Evolutionary conservation across 1,140 invertebrate genomes (phyloP), one percentile per base, ranked within the genome.

Genomic region (Pseudomyrmex sp.): DNA sequence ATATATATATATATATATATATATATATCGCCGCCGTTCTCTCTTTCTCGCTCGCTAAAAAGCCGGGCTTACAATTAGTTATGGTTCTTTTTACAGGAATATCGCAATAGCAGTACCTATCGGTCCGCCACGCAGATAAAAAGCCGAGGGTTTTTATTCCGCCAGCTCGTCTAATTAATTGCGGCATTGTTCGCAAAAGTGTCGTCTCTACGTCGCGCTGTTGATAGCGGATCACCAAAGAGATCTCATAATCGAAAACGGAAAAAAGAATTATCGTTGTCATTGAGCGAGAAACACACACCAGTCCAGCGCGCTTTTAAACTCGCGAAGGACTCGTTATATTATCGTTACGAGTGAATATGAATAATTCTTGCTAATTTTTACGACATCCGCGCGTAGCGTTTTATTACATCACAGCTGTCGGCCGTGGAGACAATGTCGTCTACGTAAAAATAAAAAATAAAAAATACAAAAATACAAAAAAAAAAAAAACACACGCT

Each of bases 121-220:
- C 48, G 54, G 48, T 61, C 35, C 35, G 69, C 52, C 52, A 58
- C n/a, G 59, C 69, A 50, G 83, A 88, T 66, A 73, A 83, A 63
- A 85, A 35, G 50, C 62, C 69, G 69, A 35, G 23, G 83, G 83
- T 79, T 83, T 88, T 88, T 85, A 58, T 35, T 35, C 5, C 18
- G 23, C 52, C 35, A 50, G 26, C 35, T 59, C 61, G 54, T 72
- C 26, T 65, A 88, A 88, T 88, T 88, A 87, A 88, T 88, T 82
- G 66, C 82, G 66, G 69, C 50, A 76, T 35, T n/a, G 26, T 15
- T 13, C 48, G 56, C 23, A 84, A 86, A 76, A 83, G 68, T 54
- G 50, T 12, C 46, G 35, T 35, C 35, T 35, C 5, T 35, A 0
- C 46, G 61, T 83, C 80, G 10, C 80, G 10, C 12, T 35, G 61